A percentile compares a stretch with the other conserved stretches of the same genome.
These are phyloP conservation scores for Prunella himalayana DNA, from an alignment of 2,113 vertebrate species.

Conservation along the genomic window DNA sequence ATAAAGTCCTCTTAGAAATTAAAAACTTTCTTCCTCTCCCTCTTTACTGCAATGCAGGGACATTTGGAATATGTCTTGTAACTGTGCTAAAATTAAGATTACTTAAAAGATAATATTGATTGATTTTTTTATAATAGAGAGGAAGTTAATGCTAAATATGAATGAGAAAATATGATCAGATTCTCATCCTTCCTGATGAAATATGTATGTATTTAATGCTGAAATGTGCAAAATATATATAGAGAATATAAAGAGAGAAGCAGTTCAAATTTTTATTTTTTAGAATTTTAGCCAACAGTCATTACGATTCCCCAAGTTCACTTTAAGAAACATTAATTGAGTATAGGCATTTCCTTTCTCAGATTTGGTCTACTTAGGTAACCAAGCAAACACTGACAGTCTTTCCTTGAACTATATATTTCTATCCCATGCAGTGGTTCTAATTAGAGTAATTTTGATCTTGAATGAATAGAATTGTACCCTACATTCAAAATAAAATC, in stretches of 20 bases:
- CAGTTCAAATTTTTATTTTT: background rate
- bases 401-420: background rate
- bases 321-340: background rate
- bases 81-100: background rate
- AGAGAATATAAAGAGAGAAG: background rate
- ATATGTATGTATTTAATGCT: background rate
- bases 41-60: background rate
- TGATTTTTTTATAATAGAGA: background rate
- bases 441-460: background rate
- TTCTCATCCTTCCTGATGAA: background rate
- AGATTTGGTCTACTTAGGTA: background rate
- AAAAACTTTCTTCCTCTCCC: background rate
- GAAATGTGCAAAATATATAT: background rate
- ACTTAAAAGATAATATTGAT: background rate
- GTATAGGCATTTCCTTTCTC: background rate
- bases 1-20: background rate
- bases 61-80: background rate
- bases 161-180: background rate
- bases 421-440: background rate
- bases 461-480: background rate
- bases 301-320: background rate
- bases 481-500: background rate
- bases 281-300: background rate
- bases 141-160: background rate
- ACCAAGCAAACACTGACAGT: background rate